phyloP scores from a whole-genome alignment of 1,140 invertebrate species.

The Maconellicoccus hirsutus region DNA sequence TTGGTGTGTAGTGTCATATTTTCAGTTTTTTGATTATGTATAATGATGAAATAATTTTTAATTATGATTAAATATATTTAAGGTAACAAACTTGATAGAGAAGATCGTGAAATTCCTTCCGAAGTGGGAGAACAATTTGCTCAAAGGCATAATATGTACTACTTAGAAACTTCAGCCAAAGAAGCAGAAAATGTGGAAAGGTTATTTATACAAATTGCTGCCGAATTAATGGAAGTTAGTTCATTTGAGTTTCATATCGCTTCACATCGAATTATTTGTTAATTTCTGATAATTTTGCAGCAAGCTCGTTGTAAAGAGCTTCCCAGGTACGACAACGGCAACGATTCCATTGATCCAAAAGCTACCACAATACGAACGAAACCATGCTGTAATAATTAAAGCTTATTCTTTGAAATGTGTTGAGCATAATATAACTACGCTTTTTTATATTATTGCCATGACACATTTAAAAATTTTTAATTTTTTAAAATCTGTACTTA shows the following conservation, averaged over 20 bases:
- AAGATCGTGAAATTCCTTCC: slow-evolving; percentile 85
- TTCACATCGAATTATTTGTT: neutral
- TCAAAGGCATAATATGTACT: slow-evolving; percentile 89
- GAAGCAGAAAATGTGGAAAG: slow-evolving; percentile 96
- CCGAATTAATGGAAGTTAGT: slow-evolving; percentile 73
- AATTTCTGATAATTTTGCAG: neutral
- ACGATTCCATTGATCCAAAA: neutral
- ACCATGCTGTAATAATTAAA: slow-evolving; percentile 12
- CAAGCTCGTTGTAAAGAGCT: slow-evolving; percentile 16
- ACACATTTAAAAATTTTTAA: neutral
- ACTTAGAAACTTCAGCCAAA: slow-evolving; percentile 96
- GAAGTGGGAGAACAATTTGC: slow-evolving; percentile 94
- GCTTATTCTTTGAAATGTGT: neutral
- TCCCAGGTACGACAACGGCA: neutral
- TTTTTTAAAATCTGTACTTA: neutral
- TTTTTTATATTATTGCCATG: slow-evolving; percentile 9
- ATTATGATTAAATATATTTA: neutral
- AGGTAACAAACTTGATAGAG: slow-evolving; percentile 93
- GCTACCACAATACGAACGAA: slow-evolving; percentile 9
- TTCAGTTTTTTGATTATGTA: neutral
- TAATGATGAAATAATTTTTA: neutral
- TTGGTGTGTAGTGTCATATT: slow-evolving; percentile 47
- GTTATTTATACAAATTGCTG: slow-evolving; percentile 90
- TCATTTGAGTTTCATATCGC: neutral
- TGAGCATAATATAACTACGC: neutral